Evolutionary conservation across 2,113 vertebrate species (phyloP), one percentile per base, ranked within the genome.

Genomic region (Pipa parva): DNA sequence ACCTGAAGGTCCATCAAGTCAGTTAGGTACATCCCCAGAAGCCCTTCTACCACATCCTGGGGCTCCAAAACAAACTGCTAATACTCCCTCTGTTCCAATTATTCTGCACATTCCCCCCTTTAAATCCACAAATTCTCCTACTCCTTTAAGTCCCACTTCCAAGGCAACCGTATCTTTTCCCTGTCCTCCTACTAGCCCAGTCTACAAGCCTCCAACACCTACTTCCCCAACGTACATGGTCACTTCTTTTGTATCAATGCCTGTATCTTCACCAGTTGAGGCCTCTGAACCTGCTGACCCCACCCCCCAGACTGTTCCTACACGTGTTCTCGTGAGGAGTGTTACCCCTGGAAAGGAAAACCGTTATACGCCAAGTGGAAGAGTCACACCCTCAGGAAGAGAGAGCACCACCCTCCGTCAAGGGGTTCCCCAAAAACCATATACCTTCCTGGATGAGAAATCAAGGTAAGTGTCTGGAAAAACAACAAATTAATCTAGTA

Each of bases 361-460:
- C 61, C 78, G 83, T 54, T 64, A 75, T 4, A 76, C 84, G 3
- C 77, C 82, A 0, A 81, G 77, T 1, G 84, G 85, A 2, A 74
- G 77, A 6, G 80, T 74, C 45, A 83, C 85, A 0, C 83, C 82
- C 0, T 63, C 81, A 11, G 80, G 79, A 8, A 91, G 88, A 12
- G 83, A 86, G 0, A 33, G 71, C 50, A 88, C 89, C 0, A 77
- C 84, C 1, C 81, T 99, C 61, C 88, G 94, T 21, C 95, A 95
- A 74, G 97, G 94, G 0, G 87, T 92, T 10, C 95, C 95, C 31
- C 97, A 99, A 82, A 99, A 99, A 75, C 97, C 97, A 0, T 98
- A 98, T 63, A 98, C 97, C 2, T 99, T 99, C 73, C 85, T 99
- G 89, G 97, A 99, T 1, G 96, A 99, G 81, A 97, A 96, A 76